These are phyloP conservation scores for Mesaphorura yosii DNA, from an alignment of 1,140 invertebrate species.

Conservation along the genomic window DNA sequence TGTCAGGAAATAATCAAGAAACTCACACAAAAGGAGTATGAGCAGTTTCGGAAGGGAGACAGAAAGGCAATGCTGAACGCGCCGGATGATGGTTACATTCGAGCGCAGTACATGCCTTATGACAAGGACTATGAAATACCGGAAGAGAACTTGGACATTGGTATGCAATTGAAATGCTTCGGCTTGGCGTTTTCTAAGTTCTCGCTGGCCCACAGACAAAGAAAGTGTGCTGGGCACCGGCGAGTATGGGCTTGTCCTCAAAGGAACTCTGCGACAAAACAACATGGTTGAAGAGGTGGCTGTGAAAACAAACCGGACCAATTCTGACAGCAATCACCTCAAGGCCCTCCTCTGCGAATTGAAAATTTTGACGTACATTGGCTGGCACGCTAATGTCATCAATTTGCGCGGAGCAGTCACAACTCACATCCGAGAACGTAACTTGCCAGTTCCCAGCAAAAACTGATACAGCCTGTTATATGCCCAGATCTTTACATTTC, in stretches of 20 bases:
- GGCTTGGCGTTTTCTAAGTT: background rate
- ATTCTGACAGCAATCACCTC: slow-evolving; percentile 8
- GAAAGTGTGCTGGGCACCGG: slow-evolving; percentile 15
- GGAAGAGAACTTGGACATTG: slow-evolving; percentile 13
- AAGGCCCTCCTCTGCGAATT: slow-evolving; percentile 55
- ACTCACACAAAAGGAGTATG: slow-evolving; percentile 12
- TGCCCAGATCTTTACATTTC: background rate
- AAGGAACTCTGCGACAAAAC: slow-evolving; percentile 13
- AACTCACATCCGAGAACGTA: slow-evolving; percentile 7
- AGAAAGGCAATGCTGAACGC: slow-evolving; percentile 11
- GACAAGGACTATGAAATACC: slow-evolving; percentile 19
- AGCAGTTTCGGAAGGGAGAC: slow-evolving; percentile 20
- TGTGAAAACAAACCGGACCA: slow-evolving; percentile 13
- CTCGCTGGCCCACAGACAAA: slow-evolving; percentile 1
- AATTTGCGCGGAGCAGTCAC: slow-evolving; percentile 66
- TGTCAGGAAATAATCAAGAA: slow-evolving; percentile 1
- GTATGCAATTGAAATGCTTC: slow-evolving; percentile 5
- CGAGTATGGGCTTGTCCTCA: slow-evolving; percentile 18
- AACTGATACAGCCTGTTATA: background rate
- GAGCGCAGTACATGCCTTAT: slow-evolving; percentile 18
- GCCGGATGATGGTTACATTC: slow-evolving; percentile 16
- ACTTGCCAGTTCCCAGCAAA: background rate
- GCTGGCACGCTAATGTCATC: slow-evolving; percentile 64
- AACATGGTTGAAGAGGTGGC: slow-evolving; percentile 7
- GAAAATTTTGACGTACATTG: slow-evolving; percentile 62